Conservation (phyloP, 2,797 vertebrate species). For the Xenopus petersii region DNA sequence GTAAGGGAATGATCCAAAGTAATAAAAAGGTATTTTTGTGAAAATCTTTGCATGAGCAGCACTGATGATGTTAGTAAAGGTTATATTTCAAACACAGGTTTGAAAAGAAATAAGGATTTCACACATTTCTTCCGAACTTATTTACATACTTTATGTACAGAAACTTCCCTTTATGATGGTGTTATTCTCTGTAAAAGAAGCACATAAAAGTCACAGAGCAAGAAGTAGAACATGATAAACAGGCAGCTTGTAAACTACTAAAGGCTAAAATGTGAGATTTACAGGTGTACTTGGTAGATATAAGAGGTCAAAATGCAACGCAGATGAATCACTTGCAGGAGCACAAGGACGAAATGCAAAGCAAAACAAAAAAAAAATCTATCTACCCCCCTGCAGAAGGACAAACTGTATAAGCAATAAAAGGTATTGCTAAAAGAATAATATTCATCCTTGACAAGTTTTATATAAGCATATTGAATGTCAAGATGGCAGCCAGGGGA, state of each 20-base stretch:
- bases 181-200: conserved; percentile 3
- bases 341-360: conserved; percentile 32
- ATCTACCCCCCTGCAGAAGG: too few species aligned
- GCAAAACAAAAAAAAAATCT: neutral
- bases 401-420: conserved; percentile 15
- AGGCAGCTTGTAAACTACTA: conserved; percentile 29
- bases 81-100: too few species aligned
- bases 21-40: too few species aligned
- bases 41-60: too few species aligned
- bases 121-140: too few species aligned
- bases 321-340: conserved; percentile 30
- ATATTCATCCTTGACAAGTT: too few species aligned
- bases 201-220: conserved; percentile 16
- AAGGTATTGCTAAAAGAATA: conserved; percentile 6
- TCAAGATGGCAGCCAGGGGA: neutral
- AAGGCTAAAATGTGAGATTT: conserved; percentile 43
- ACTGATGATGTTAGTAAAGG: too few species aligned
- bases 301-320: conserved; percentile 41
- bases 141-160: neutral
- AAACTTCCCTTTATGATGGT: neutral
- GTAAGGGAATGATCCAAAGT: too few species aligned
- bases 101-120: too few species aligned
- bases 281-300: conserved; percentile 31
- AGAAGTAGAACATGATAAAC: conserved; percentile 23
- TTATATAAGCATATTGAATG: neutral